Base-by-base conservation (phyloP, 2,888 invertebrate species). In the Dilophus febrilis region DNA sequence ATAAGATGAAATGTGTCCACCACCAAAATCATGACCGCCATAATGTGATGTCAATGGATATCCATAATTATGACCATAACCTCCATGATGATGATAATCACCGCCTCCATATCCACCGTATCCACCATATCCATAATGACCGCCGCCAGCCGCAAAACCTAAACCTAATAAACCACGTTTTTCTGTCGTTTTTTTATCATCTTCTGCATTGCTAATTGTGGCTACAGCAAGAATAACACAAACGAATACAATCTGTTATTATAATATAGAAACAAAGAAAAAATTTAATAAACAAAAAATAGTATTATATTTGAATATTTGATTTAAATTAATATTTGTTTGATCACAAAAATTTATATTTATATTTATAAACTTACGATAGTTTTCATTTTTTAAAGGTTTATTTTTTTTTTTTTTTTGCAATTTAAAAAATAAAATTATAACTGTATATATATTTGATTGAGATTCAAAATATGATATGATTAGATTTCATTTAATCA, bases 91-190 rank as follows among this genome's bases (percentile, higher is more conserved):
- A 16, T 30, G 30, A 8, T 28, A 28, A 22, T 26, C 18, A 12
- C 38, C 30, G 19, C 17, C 29, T 29, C 38, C 38, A 17, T 14
- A 33, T 8, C 33, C 33, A 13, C n/a, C 31, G 17, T 33, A 33
- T 7, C 33, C 33, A 14, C 33, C 33, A 33, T 33, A 16, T 14
- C 38, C 38, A 19, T 31, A 38, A 8, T 32, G 32, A 32, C 8
- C 3, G 6, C 35, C 35, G 14, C 32, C 32, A 19, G 6, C 6
- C 6, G 19, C 35, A 17, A 14, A 33, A 19, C 27, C 36, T 7
- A 27, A 13, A 5, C 38, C 38, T 22, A 19, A 11, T 6, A 38
- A n/a, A 7, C 38, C 38, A 19, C 38, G 38, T 32, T 38, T 38
- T 19, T 38, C 38, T 27, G 27, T 27, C 17, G 14, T 38, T 29